Base-by-base conservation (phyloP, 1,140 invertebrate species). In the Hypothenemus hampei region DNA sequence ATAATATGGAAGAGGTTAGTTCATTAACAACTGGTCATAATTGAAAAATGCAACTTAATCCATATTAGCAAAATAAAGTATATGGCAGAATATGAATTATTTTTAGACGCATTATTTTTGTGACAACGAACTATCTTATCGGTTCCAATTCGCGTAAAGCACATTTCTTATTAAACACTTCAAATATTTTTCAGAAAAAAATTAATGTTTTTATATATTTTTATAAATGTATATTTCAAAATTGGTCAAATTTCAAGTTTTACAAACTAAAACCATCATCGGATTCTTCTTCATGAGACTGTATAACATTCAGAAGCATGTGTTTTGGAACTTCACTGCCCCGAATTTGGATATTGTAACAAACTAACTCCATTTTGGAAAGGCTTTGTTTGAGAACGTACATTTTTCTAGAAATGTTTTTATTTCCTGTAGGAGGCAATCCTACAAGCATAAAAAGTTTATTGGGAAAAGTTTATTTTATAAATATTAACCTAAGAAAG, bases 301-400 rank as follows among this genome's bases (percentile, higher is more conserved):
- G 64, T 24, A 79, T 73, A 6, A 80, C 75, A 64, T 78, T 77
- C 0, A 75, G 75, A n/a, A 87, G 62, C 79, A 84, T 82, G 40
- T 80, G 75, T 59, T 80, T 78, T 4, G 86, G 83, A 53, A 87
- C 83, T 63, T 92, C 89, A 1, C 83, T 84, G 0, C 89, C 89
- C 15, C 90, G 77, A 0, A 94, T 83, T 60, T 82, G 80, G 4
- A 93, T 77, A 10, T 85, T 87, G 61, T 93, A 93, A 69, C 89
- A 91, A 1, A 89, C 88, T 41, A 81, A 80, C 72, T 94, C 91
- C 61, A 91, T 87, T 75, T 94, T 93, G 1, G 75, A 61, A 20
- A 93, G 75, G 67, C 86, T 91, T 62, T 84, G 83, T 31, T 79
- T 78, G 23, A 91, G 75, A 1, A 81, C 81, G 13, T 73, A 74